Evolutionary conservation across 2,888 invertebrate species (phyloP).

Genomic region (Sisyra terminalis): DNA sequence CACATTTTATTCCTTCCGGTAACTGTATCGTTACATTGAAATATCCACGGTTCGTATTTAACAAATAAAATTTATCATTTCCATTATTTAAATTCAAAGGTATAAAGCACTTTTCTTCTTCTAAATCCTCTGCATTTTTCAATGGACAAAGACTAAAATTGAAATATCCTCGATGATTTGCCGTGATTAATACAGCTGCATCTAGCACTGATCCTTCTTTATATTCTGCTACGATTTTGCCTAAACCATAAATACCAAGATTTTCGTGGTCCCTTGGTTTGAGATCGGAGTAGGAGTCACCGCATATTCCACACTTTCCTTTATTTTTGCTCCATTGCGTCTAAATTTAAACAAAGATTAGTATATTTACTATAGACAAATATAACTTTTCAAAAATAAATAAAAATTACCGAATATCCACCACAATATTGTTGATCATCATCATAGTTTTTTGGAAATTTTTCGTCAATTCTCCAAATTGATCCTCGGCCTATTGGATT

Average conservation of each 20-base stretch:
- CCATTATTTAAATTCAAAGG: slow-evolving; percentile 15
- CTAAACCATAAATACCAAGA: slow-evolving; percentile 27
- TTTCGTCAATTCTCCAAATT: no score
- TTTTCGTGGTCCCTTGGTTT: slow-evolving; percentile 27
- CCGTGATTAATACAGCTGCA: slow-evolving; percentile 22
- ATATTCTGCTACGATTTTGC: slow-evolving; percentile 24
- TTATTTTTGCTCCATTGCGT: slow-evolving; percentile 14
- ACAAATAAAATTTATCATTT: slow-evolving; percentile 14
- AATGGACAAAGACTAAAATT: slow-evolving; percentile 17
- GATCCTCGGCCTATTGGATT: no score
- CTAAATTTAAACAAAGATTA: slow-evolving; percentile 8
- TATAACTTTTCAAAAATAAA: background rate
- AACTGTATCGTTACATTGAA: slow-evolving; percentile 16
- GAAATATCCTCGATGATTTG: slow-evolving; percentile 25
- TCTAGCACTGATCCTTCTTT: slow-evolving; percentile 19
- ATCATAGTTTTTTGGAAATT: no score
- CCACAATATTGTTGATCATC: background rate
- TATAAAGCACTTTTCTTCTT: slow-evolving; percentile 19
- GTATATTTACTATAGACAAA: background rate
- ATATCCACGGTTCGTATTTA: slow-evolving; percentile 11
- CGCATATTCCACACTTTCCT: slow-evolving; percentile 25
- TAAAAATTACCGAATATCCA: background rate
- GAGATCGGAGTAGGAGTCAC: slow-evolving; percentile 22
- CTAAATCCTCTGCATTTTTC: slow-evolving; percentile 11
- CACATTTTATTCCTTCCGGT: slow-evolving; percentile 20